These are phyloP conservation scores for Drosophila neutralis DNA, from an alignment of 2,888 invertebrate species.

Conservation along the genomic window DNA sequence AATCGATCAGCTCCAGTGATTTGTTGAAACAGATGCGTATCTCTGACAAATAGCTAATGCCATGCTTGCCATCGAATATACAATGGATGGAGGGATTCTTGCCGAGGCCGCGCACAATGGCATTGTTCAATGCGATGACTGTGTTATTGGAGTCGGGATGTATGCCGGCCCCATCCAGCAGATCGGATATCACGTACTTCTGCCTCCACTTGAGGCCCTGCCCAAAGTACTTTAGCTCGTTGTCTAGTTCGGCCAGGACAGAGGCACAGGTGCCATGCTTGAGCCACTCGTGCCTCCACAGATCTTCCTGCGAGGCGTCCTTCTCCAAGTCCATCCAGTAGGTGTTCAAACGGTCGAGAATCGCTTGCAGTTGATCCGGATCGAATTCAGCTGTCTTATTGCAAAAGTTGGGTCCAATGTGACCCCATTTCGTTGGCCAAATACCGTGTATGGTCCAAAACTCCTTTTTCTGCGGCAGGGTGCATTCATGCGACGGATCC, in stretches of 20 bases:
- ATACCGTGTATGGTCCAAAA: slow-evolving; percentile 93
- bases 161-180: slow-evolving; percentile 87
- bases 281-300: slow-evolving; percentile 93
- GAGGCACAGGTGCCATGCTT: slow-evolving; percentile 94
- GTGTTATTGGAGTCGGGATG: slow-evolving; percentile 86
- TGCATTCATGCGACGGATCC: slow-evolving; percentile 87
- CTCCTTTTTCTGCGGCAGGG: slow-evolving; percentile 87
- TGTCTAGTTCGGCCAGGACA: slow-evolving; percentile 86
- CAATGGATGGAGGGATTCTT: slow-evolving; percentile 89
- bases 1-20: slow-evolving; percentile 87
- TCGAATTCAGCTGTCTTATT: slow-evolving; percentile 89
- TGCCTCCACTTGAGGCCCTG: slow-evolving; percentile 88
- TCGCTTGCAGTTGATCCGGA: slow-evolving; percentile 86
- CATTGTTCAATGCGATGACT: slow-evolving; percentile 85
- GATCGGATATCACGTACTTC: slow-evolving; percentile 87
- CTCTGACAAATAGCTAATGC: slow-evolving; percentile 88
- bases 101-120: slow-evolving; percentile 86
- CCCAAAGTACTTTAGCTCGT: slow-evolving; percentile 89
- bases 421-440: slow-evolving; percentile 91
- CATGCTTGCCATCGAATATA: slow-evolving; percentile 86
- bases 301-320: slow-evolving; percentile 83
- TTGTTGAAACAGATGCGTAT: slow-evolving; percentile 91
- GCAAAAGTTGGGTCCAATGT: slow-evolving; percentile 89
- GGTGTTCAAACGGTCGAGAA: slow-evolving; percentile 86
- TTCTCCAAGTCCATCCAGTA: slow-evolving; percentile 91